Conservation (phyloP, 2,888 invertebrate genomes). For the Cerceris rybyensis region DNA sequence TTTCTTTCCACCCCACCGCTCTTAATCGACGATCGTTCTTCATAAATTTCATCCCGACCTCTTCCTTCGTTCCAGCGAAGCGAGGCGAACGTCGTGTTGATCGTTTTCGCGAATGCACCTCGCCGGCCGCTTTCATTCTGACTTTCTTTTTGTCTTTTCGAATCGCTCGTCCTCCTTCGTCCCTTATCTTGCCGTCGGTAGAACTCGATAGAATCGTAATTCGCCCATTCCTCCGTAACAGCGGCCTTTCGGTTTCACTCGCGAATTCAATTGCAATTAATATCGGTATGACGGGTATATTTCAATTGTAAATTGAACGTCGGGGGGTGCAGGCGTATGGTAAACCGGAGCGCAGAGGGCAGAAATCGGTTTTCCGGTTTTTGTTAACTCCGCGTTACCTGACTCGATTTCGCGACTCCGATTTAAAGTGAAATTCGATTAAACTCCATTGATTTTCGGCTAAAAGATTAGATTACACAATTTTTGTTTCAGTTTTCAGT, state of each 20-base stretch:
- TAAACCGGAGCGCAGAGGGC: background rate
- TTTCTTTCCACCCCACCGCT: conserved; percentile 59
- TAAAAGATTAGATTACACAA: conserved; percentile 59
- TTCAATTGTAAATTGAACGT: conserved; percentile 1
- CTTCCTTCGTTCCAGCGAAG: background rate
- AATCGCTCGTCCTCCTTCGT: too few species aligned
- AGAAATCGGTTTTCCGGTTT: conserved; percentile 16
- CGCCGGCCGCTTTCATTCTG: background rate
- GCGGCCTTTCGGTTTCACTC: too few species aligned
- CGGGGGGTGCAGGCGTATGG: conserved; percentile 7
- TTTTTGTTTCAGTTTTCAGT: conserved; percentile 60
- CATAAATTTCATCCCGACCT: conserved; percentile 55
- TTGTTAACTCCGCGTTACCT: conserved; percentile 17
- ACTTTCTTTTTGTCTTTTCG: too few species aligned
- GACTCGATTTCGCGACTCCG: conserved; percentile 40
- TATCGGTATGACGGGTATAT: too few species aligned
- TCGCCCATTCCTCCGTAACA: too few species aligned
- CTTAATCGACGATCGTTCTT: conserved; percentile 67
- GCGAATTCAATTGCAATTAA: too few species aligned
- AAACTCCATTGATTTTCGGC: conserved; percentile 58
- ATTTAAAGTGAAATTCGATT: conserved; percentile 48
- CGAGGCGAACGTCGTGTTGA: background rate
- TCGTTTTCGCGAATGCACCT: background rate
- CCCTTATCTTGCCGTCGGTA: too few species aligned
- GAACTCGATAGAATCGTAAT: too few species aligned